A percentile compares a stretch with the other conserved stretches of the same genome.
phyloP scores from a whole-genome alignment of 23 tunicate genomes.

The Trididemnum clinides region DNA sequence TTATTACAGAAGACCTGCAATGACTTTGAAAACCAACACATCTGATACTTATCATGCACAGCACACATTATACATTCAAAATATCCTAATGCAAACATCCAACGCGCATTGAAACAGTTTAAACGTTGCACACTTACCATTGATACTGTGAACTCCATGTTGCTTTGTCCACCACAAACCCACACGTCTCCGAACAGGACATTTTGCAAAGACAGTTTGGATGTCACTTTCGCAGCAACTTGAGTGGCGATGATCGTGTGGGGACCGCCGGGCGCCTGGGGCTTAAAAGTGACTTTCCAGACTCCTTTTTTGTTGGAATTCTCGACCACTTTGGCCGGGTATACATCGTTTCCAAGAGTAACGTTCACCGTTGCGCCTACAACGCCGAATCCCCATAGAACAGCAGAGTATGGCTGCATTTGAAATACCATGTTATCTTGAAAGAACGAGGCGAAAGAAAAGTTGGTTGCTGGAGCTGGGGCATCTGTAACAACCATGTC shows the following conservation, averaged over 20 bases:
- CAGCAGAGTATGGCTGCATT: conserved; percentile 56
- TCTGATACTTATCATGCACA: too few species aligned
- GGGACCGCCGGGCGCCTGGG: conserved; percentile 60
- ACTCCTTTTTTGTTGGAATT: conserved; percentile 38
- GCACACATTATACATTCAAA: too few species aligned
- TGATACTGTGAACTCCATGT: conserved; percentile 68
- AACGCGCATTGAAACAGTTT: not conserved
- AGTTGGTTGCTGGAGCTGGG: not conserved
- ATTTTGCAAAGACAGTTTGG: conserved; percentile 36
- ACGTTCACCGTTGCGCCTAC: conserved; percentile 55
- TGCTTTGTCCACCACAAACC: conserved; percentile 83
- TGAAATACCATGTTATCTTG: conserved; percentile 81
- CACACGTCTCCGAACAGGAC: conserved; percentile 77
- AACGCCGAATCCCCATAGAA: conserved; percentile 71
- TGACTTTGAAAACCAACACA: too few species aligned
- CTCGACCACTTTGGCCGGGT: conserved; percentile 43
- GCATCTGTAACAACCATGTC: too few species aligned
- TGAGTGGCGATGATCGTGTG: conserved; percentile 47
- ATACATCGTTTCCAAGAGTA: conserved; percentile 3
- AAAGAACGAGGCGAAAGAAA: conserved; percentile 63
- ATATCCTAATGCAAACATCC: too few species aligned
- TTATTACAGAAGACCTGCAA: too few species aligned
- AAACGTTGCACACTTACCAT: conserved; percentile 42
- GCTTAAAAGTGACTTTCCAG: conserved; percentile 51
- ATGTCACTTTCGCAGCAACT: not conserved